Evolutionary conservation across 2,113 vertebrate genomes (phyloP).

Genomic region (Tragulus kanchil): DNA sequence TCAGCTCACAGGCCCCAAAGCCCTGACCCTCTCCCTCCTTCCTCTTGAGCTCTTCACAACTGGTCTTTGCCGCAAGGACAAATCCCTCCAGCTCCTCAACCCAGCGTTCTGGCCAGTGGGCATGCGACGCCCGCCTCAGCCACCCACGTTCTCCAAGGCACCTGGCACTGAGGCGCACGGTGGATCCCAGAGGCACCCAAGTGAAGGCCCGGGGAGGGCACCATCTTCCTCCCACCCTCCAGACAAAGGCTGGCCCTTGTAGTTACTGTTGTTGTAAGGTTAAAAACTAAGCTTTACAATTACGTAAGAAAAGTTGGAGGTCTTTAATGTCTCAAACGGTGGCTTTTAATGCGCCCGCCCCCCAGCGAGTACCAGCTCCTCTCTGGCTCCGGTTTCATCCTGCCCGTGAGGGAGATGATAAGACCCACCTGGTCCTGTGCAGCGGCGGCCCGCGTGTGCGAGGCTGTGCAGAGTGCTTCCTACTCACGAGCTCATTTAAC

Average conservation of each 20-base stretch:
- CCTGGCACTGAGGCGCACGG: fast-evolving
- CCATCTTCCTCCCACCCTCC: background rate
- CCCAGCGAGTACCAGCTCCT: fast-evolving
- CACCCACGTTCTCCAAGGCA: background rate
- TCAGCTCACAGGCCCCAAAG: background rate
- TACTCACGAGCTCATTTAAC: background rate
- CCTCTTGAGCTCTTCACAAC: background rate
- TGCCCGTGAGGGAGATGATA: background rate
- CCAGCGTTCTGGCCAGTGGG: background rate
- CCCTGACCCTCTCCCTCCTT: background rate
- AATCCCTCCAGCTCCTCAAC: background rate
- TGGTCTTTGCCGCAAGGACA: background rate
- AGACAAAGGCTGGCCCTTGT: background rate
- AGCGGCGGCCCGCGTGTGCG: background rate
- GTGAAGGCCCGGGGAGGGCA: background rate
- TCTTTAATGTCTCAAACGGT: background rate
- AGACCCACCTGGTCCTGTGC: background rate
- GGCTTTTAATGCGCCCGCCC: background rate
- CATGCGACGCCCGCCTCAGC: background rate
- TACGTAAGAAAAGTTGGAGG: background rate
- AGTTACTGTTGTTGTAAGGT: background rate
- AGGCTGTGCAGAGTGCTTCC: background rate
- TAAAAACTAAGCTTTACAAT: background rate
- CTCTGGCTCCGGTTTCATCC: background rate
- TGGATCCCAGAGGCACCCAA: background rate